Conservation (phyloP, 2,797 vertebrate species). For the Pseudomugil tenellus region DNA sequence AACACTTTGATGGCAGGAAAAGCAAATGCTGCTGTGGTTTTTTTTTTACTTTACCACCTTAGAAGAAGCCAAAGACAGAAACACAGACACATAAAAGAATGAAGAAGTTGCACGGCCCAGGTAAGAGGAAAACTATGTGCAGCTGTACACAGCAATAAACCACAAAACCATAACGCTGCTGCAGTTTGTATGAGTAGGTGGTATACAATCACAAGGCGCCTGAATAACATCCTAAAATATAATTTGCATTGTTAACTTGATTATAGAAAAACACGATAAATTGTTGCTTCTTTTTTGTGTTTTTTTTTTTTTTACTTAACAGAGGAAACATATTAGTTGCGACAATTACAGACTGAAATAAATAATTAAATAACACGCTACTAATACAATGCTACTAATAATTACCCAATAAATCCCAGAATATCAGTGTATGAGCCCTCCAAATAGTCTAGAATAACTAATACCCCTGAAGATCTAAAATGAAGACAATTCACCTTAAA, state of each 20-base stretch:
- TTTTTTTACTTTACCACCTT: slow-evolving; percentile 3
- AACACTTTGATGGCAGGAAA: slow-evolving; percentile 23
- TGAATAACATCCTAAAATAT: slow-evolving; percentile 38
- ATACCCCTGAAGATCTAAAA: neutral
- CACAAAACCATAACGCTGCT: slow-evolving; percentile 14
- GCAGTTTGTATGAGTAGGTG: slow-evolving; percentile 28
- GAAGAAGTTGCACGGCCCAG: neutral
- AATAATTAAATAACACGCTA: neutral
- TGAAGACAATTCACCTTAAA: neutral
- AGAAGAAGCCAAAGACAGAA: neutral
- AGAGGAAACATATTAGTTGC: slow-evolving; percentile 1
- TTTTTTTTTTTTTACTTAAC: slow-evolving; percentile 2
- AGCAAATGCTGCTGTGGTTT: neutral
- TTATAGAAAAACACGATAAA: slow-evolving; percentile 38
- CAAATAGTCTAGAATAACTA: neutral
- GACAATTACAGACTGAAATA: neutral
- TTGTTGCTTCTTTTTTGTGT: slow-evolving; percentile 24
- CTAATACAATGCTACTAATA: too few relatives aligned
- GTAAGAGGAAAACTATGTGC: slow-evolving; percentile 11
- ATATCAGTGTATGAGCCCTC: neutral
- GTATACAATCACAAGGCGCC: slow-evolving; percentile 21
- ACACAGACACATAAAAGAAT: slow-evolving; percentile 1
- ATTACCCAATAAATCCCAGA: neutral
- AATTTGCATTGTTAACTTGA: slow-evolving; percentile 27
- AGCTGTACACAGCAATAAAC: slow-evolving; percentile 33